Percentiles rank a stretch among this genome's conserved stretches.
These are phyloP conservation scores for Drosophila carrolli DNA, from an alignment of 1,140 invertebrate species.

Conservation along the genomic window DNA sequence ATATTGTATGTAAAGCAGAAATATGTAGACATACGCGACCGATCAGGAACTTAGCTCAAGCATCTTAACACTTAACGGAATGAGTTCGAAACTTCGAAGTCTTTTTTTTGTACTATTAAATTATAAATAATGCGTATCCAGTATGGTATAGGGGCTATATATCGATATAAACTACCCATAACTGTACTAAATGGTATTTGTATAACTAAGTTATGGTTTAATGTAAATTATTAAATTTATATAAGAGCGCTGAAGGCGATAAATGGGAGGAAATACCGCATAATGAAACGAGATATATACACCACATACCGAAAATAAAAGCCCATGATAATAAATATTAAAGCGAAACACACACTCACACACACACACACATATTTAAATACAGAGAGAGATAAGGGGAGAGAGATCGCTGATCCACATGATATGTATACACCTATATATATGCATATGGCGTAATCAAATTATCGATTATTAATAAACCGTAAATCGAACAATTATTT, in stretches of 20 bases:
- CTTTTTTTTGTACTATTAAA: conserved; percentile 47
- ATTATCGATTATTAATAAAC: conserved; percentile 81
- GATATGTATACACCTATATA: conserved; percentile 69
- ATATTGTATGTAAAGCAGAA: conserved; percentile 26
- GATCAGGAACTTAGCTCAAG: conserved; percentile 63
- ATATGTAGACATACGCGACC: conserved; percentile 30
- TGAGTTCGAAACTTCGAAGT: conserved; percentile 11
- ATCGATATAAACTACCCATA: conserved; percentile 45
- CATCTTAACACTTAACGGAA: conserved; percentile 20
- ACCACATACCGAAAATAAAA: conserved; percentile 32
- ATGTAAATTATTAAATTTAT: conserved; percentile 71
- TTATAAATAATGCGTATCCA: conserved; percentile 43
- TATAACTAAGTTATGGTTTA: conserved; percentile 74
- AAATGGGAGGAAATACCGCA: conserved; percentile 25
- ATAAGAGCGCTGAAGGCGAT: conserved; percentile 24
- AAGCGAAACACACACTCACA: conserved; percentile 8
- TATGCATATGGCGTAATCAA: conserved; percentile 78
- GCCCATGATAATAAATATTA: conserved; percentile 55
- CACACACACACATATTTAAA: conserved; percentile 5
- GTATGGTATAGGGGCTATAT: conserved; percentile 26
- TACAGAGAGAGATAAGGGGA: conserved; percentile 8
- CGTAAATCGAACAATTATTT: conserved; percentile 61
- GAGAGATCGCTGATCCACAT: conserved; percentile 66
- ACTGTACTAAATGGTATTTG: conserved; percentile 71
- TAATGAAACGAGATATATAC: conserved; percentile 46